Evolutionary conservation across 2,113 vertebrate genomes (phyloP).

Genomic region (Chlamydotis undulata): DNA sequence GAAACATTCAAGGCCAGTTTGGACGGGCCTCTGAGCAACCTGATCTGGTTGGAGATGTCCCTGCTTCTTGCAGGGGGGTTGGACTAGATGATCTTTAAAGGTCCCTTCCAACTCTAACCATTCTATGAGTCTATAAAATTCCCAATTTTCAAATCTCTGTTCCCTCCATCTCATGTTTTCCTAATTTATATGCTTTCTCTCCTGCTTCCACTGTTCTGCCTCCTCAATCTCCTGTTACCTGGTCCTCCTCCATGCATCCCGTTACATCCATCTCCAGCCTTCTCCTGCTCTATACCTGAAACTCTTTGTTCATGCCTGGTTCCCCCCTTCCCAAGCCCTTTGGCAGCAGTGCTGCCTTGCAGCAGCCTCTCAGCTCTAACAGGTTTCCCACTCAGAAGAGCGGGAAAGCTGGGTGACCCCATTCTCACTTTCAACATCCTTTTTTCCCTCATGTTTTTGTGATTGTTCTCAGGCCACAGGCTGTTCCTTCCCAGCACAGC

Average conservation of each 20-base stretch:
- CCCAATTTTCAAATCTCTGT: background rate
- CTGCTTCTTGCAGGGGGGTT: too few species aligned
- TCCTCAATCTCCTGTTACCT: background rate
- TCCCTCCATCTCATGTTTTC: background rate
- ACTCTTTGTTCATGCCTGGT: too few species aligned
- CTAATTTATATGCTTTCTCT: background rate
- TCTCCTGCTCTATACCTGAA: background rate
- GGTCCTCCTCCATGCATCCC: background rate
- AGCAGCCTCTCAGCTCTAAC: background rate
- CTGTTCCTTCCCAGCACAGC: accelerated
- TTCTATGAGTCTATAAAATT: background rate
- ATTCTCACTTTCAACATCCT: background rate
- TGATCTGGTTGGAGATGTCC: too few species aligned
- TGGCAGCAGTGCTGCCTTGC: background rate
- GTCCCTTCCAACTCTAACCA: too few species aligned
- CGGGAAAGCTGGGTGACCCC: background rate
- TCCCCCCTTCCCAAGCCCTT: accelerated
- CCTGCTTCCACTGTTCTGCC: background rate
- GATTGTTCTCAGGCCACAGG: background rate
- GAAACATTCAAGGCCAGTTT: too few species aligned
- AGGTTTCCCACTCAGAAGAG: background rate
- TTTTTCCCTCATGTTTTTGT: background rate
- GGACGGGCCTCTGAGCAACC: too few species aligned
- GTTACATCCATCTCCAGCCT: background rate
- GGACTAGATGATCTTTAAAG: too few species aligned